A percentile compares a stretch with the other conserved stretches of the same genome.
Evolutionary conservation across 2,888 invertebrate genomes (phyloP).

Genomic region (Sisyra nigra): DNA sequence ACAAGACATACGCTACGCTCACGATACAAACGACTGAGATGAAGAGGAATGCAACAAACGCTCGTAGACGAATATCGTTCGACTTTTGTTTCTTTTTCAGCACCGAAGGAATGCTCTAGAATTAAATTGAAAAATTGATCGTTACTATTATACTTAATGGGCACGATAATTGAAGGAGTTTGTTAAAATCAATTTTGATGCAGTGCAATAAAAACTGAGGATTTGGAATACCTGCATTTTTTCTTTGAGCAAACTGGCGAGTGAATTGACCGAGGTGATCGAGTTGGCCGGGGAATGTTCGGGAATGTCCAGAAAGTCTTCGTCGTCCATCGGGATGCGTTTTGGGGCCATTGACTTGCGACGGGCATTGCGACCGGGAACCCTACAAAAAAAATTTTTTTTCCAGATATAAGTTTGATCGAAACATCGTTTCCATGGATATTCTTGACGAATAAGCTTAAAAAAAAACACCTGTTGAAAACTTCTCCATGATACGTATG

Average conservation of each 20-base stretch:
- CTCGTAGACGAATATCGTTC: conserved; percentile 62
- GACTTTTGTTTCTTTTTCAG: conserved; percentile 50
- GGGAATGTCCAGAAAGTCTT: conserved; percentile 34
- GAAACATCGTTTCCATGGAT: no score
- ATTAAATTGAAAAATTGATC: not conserved
- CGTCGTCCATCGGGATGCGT: conserved; percentile 32
- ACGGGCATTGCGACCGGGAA: conserved; percentile 43
- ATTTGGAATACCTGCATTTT: conserved; percentile 61
- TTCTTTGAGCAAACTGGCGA: conserved; percentile 67
- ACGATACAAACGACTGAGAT: conserved; percentile 67
- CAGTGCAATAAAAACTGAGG: not conserved
- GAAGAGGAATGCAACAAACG: conserved; percentile 67
- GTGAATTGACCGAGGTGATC: conserved; percentile 69
- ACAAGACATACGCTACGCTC: conserved; percentile 68
- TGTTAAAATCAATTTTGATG: not conserved
- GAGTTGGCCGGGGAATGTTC: conserved; percentile 58
- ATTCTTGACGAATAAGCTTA: no score
- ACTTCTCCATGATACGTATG: no score
- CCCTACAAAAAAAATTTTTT: conserved; percentile 31
- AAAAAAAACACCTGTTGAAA: no score
- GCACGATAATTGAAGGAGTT: not conserved
- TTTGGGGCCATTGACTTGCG: conserved; percentile 43
- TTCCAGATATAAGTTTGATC: no score
- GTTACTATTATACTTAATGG: not conserved
- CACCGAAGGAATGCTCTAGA: conserved; percentile 55